Evolutionary conservation across 2,797 vertebrate species (phyloP).

Genomic region (Hipposideros larvatus): DNA sequence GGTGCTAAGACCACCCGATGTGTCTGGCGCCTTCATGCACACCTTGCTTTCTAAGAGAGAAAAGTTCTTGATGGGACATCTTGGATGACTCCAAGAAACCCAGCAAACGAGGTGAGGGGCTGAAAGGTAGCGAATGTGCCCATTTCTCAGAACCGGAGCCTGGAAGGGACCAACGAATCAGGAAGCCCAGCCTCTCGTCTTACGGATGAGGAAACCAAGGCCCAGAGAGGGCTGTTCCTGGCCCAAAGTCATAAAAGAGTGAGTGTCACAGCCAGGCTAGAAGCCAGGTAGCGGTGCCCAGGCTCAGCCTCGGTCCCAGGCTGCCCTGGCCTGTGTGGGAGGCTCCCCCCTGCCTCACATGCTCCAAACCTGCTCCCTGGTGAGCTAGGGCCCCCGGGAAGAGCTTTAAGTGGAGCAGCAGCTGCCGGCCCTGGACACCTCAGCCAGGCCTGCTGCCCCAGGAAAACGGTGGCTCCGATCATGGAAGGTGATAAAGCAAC

Average conservation of each 20-base stretch:
- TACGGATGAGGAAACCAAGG: not conserved
- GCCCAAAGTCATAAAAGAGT: not conserved
- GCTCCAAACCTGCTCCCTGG: not conserved
- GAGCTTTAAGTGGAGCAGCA: not conserved
- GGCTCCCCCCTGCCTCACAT: not conserved
- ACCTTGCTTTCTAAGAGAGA: not conserved
- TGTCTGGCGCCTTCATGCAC: not conserved
- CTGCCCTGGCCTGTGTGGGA: fast-evolving
- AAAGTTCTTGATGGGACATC: not conserved
- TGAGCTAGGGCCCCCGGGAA: not conserved
- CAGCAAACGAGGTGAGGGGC: not conserved
- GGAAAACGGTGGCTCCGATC: not conserved
- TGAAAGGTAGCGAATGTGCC: not conserved
- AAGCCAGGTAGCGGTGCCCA: not conserved
- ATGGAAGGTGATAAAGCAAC: not conserved
- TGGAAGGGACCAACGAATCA: no score
- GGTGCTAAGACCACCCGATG: not conserved
- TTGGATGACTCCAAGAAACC: not conserved
- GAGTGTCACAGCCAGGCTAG: not conserved
- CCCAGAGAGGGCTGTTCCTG: not conserved
- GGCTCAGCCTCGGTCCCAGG: not conserved
- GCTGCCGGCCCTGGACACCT: not conserved
- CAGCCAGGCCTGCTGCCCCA: not conserved
- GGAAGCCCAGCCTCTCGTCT: not conserved
- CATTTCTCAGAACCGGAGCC: not conserved